A percentile compares a stretch with the other conserved stretches of the same genome.
Evolutionary conservation across 2,888 invertebrate species (phyloP).

Genomic region (Cheilosia pagana): DNA sequence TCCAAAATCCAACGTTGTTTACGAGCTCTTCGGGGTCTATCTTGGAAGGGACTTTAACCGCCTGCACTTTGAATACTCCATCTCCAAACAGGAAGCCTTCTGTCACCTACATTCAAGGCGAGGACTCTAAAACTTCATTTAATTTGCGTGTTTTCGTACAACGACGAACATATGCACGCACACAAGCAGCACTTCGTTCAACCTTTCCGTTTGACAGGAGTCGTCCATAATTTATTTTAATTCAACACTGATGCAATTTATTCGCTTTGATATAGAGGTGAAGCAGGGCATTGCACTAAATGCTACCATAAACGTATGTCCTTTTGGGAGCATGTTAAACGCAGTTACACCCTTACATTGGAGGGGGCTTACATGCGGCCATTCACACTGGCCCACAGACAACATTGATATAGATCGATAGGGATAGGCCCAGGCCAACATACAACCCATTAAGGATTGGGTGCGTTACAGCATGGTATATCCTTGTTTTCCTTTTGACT

Average conservation of each 20-base stretch:
- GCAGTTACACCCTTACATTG: conserved; percentile 20
- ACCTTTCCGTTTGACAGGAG: conserved; percentile 53
- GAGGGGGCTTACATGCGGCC: conserved; percentile 24
- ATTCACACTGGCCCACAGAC: not conserved
- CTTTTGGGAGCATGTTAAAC: conserved; percentile 51
- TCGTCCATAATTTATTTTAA: conserved; percentile 62
- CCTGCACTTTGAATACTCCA: too few relatives aligned
- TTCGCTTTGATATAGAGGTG: conserved; percentile 58
- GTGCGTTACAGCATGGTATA: conserved; percentile 51
- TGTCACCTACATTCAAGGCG: too few relatives aligned
- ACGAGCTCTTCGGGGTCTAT: too few relatives aligned
- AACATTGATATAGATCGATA: conserved; percentile 49
- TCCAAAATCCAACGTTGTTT: too few relatives aligned
- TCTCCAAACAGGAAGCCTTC: too few relatives aligned
- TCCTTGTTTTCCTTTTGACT: conserved; percentile 71
- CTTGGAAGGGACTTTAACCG: too few relatives aligned
- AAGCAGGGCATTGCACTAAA: conserved; percentile 46
- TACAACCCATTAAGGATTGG: conserved; percentile 59
- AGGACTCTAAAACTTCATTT: too few relatives aligned
- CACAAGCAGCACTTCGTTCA: not conserved
- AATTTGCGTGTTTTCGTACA: not conserved
- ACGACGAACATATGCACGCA: too few relatives aligned
- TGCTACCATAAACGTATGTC: conserved; percentile 58
- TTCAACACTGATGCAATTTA: conserved; percentile 65
- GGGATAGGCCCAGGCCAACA: conserved; percentile 26